Conservation (phyloP, 2,113 vertebrate species). For the Syngnathus floridae region DNA sequence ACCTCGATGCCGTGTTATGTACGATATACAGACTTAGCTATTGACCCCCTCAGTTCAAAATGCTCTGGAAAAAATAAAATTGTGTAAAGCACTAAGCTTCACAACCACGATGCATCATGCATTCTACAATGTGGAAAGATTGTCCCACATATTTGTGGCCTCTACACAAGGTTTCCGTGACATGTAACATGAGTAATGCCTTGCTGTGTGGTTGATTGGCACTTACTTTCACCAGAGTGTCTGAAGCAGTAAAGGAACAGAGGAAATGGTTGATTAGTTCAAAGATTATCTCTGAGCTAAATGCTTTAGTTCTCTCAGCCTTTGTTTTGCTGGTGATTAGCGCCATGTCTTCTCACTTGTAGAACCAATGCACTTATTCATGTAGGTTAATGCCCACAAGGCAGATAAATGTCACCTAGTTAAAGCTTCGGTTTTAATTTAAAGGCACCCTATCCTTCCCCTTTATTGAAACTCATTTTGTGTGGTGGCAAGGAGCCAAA, state of each 20-base stretch:
- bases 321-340: conserved; percentile 38
- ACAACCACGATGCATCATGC: neutral
- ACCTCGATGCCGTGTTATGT: too few species aligned
- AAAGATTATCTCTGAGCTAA: conserved; percentile 43
- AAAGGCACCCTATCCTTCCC: conserved; percentile 21
- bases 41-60: too few species aligned
- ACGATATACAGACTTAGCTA: too few species aligned
- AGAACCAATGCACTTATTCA: conserved; percentile 52
- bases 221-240: neutral
- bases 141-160: neutral
- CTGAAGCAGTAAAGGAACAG: conserved; percentile 9
- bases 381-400: conserved; percentile 26
- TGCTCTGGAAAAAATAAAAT: too few species aligned
- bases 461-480: conserved; percentile 39
- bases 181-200: conserved; percentile 19
- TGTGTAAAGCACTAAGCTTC: too few species aligned
- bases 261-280: conserved; percentile 44
- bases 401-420: conserved; percentile 38
- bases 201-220: conserved; percentile 3
- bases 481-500: conserved; percentile 43
- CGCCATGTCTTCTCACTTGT: conserved; percentile 52
- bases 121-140: neutral
- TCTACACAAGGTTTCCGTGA: conserved; percentile 29
- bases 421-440: conserved; percentile 28
- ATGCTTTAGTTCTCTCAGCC: conserved; percentile 40